phyloP scores from a whole-genome alignment of 2,888 invertebrate genomes.

The Aphodius granarius region DNA sequence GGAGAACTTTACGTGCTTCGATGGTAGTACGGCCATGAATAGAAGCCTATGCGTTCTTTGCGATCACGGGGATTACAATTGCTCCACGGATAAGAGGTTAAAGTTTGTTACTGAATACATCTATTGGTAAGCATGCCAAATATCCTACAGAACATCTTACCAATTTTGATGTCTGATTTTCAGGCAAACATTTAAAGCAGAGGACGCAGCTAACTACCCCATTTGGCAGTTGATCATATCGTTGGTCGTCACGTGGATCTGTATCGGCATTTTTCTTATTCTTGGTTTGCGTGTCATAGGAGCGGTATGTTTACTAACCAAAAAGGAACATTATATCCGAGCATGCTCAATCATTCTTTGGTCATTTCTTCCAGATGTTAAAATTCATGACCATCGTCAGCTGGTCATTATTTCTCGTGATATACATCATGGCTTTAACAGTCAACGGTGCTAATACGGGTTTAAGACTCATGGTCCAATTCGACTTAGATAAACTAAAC shows the following conservation, averaged over 20 bases:
- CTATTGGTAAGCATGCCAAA: slow-evolving; percentile 29
- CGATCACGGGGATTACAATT: slow-evolving; percentile 18
- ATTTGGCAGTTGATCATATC: slow-evolving; percentile 31
- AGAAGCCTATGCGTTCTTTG: slow-evolving; percentile 9
- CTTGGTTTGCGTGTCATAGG: slow-evolving; percentile 30
- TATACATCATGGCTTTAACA: slow-evolving; percentile 30
- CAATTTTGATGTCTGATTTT: background rate
- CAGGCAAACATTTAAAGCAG: slow-evolving; percentile 27
- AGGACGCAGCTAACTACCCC: slow-evolving; percentile 24
- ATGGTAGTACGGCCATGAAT: background rate
- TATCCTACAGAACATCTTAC: too few species aligned
- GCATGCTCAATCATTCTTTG: background rate
- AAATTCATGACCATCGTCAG: slow-evolving; percentile 25
- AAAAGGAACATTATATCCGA: background rate
- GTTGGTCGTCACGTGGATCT: slow-evolving; percentile 31
- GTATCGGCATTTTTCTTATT: slow-evolving; percentile 28
- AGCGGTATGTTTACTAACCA: slow-evolving; percentile 22
- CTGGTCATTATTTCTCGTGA: slow-evolving; percentile 22
- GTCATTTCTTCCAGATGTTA: slow-evolving; percentile 25
- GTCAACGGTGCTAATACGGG: slow-evolving; percentile 25
- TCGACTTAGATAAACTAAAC: slow-evolving; percentile 21
- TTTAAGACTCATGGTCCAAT: slow-evolving; percentile 22
- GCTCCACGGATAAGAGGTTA: slow-evolving; percentile 10
- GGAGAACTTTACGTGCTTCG: background rate
- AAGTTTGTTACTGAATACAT: slow-evolving; percentile 29